Conservation (phyloP, 1,140 invertebrate species). For the Drosophila rufa region DNA sequence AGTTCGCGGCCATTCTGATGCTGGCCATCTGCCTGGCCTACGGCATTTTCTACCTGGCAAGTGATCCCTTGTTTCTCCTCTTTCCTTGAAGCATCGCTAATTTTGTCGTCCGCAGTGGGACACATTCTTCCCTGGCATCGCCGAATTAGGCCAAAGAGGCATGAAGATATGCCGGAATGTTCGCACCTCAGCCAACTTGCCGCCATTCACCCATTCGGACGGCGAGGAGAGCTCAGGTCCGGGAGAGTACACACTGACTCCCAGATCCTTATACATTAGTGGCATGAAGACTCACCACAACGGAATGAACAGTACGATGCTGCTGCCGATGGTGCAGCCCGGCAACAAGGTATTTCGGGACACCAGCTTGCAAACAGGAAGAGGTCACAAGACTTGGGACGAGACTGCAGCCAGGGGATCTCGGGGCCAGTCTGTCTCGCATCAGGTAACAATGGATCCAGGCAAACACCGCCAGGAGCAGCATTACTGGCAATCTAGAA, state of each 20-base stretch:
- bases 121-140: constrained; percentile 40
- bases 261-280: not conserved
- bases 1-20: constrained; percentile 53
- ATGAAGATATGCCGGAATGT: constrained; percentile 10
- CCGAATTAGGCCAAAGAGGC: not conserved
- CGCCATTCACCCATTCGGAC: constrained; percentile 15
- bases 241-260: constrained; percentile 16
- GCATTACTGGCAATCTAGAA: not conserved
- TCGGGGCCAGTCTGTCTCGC: too few species aligned
- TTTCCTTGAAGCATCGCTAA: not conserved
- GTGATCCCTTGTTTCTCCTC: not conserved
- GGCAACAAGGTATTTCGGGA: not conserved
- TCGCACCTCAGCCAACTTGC: constrained; percentile 20
- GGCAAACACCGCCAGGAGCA: constrained; percentile 11
- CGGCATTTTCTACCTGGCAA: constrained; percentile 67
- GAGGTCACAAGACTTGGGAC: not conserved
- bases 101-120: constrained; percentile 23
- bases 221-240: constrained; percentile 1
- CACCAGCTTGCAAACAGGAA: constrained; percentile 5
- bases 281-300: not conserved
- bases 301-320: not conserved
- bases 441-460: too few species aligned
- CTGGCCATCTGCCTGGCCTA: constrained; percentile 53
- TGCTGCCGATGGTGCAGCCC: constrained; percentile 9
- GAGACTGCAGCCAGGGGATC: constrained; percentile 1